Conservation (phyloP, 2,888 invertebrate species). For the Acrobasis repandana region DNA sequence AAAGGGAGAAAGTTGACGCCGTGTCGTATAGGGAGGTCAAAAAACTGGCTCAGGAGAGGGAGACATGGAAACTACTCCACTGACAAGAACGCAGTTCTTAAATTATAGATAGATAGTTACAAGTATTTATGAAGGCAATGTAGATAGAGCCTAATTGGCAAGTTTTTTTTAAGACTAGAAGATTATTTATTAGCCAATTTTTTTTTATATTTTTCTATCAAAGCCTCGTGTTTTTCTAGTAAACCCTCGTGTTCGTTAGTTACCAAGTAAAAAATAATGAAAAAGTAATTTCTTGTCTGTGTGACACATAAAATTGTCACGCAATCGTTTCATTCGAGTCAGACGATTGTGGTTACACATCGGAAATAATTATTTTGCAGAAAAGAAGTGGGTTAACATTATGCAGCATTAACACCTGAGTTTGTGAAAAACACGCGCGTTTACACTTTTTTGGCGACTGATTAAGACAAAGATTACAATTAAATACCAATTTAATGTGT, state of each 20-base stretch:
- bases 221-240: too few relatives aligned
- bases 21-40: too few relatives aligned
- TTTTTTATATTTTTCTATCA: too few relatives aligned
- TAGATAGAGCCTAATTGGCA: too few relatives aligned
- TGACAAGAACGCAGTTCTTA: too few relatives aligned
- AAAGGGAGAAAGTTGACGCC: too few relatives aligned
- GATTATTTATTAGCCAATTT: too few relatives aligned
- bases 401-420: conserved; percentile 5
- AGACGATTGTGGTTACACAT: conserved; percentile 9
- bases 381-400: conserved; percentile 15
- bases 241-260: neutral
- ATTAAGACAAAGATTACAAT: conserved; percentile 4
- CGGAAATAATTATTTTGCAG: conserved; percentile 7
- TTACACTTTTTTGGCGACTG: conserved; percentile 12
- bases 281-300: neutral
- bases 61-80: too few relatives aligned
- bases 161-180: too few relatives aligned
- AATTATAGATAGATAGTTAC: too few relatives aligned
- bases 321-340: neutral
- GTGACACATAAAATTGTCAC: neutral
- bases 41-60: too few relatives aligned
- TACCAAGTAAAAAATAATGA: neutral
- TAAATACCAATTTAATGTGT: neutral
- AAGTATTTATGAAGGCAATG: too few relatives aligned
- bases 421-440: conserved; percentile 6